Conservation (phyloP, 2,888 invertebrate species). For the Leucania comma region DNA sequence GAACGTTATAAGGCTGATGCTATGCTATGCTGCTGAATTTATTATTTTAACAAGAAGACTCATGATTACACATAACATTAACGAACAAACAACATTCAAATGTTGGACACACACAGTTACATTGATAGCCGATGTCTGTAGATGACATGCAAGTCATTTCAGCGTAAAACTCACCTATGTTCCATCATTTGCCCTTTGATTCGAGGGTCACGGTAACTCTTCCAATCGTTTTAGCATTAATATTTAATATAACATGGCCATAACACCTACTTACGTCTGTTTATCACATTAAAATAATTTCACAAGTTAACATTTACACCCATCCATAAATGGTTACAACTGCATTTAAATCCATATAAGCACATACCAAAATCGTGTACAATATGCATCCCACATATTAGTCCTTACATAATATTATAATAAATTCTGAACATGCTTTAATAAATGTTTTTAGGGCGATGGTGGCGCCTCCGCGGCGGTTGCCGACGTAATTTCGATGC, state of each 20-base stretch:
- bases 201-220: too few species aligned
- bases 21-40: too few species aligned
- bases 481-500: conserved; percentile 56
- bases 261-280: conserved; percentile 33
- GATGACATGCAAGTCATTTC: too few species aligned
- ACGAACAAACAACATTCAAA: too few species aligned
- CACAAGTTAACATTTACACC: conserved; percentile 34
- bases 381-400: conserved; percentile 59
- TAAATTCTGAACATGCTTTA: conserved; percentile 61
- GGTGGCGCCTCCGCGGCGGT: conserved; percentile 59
- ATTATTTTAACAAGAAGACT: too few species aligned
- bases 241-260: not conserved
- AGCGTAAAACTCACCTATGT: too few species aligned
- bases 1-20: too few species aligned
- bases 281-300: conserved; percentile 37
- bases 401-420: conserved; percentile 50
- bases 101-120: too few species aligned
- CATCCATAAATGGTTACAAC: conserved; percentile 25
- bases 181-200: too few species aligned
- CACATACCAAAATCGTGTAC: conserved; percentile 43
- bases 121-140: too few species aligned
- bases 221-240: too few species aligned
- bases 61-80: too few species aligned
- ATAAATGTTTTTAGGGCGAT: conserved; percentile 54
- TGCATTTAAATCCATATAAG: conserved; percentile 39